These are phyloP conservation scores for Tenthredo scrophulariae DNA, from an alignment of 2,888 invertebrate species.

Conservation along the genomic window DNA sequence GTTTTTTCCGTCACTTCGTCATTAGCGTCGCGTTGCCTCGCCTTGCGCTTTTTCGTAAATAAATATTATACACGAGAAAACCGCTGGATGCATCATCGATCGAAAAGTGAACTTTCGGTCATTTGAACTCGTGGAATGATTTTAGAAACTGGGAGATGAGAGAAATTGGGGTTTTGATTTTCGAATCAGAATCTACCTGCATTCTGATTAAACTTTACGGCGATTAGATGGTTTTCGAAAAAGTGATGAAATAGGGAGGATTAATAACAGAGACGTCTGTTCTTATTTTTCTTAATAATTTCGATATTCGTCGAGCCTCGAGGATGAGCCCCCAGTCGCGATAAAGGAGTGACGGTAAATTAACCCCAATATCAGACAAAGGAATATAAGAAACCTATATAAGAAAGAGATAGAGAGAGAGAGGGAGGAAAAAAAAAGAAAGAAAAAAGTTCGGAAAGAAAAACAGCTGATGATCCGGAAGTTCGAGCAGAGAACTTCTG, in stretches of 20 bases:
- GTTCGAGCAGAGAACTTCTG: slow-evolving; percentile 6
- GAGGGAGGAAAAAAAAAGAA: background rate
- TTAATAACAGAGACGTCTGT: background rate
- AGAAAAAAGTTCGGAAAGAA: background rate
- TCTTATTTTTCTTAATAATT: background rate
- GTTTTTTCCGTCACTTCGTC: background rate
- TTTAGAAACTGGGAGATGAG: too few relatives aligned
- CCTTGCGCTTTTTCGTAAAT: too few relatives aligned
- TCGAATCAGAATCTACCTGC: too few relatives aligned
- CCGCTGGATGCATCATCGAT: too few relatives aligned
- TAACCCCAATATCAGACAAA: background rate
- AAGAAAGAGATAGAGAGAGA: too few relatives aligned
- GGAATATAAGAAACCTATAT: background rate
- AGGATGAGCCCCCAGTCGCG: background rate
- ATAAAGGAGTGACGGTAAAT: background rate
- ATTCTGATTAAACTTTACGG: too few relatives aligned
- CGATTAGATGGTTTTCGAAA: too few relatives aligned
- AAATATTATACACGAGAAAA: too few relatives aligned
- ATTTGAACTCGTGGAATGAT: too few relatives aligned
- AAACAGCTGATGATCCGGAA: slow-evolving; percentile 30
- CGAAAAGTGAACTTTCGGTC: too few relatives aligned
- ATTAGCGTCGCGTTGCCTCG: background rate
- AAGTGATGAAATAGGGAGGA: too few relatives aligned
- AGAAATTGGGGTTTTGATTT: too few relatives aligned
- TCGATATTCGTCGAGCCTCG: background rate